Evolutionary conservation across 2,888 invertebrate species (phyloP).

Genomic region (Apamea anceps): DNA sequence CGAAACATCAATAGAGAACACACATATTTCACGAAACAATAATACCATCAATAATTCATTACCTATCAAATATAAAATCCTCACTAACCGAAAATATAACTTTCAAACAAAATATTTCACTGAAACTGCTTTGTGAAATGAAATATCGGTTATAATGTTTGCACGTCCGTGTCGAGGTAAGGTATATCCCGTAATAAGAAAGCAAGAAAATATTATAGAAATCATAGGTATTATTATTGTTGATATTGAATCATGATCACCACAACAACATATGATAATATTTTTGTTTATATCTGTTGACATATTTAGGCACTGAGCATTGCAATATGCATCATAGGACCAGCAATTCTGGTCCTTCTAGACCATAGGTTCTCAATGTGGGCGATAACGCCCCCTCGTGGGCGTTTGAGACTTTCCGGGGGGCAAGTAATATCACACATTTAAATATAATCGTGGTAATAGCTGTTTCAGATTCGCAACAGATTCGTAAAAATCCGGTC

Average conservation of each 20-base stretch:
- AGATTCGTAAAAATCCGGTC: too few relatives aligned
- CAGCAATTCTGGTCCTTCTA: not conserved
- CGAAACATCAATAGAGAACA: constrained; percentile 9
- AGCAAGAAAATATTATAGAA: not conserved
- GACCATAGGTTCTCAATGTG: not conserved
- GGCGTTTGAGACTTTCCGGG: too few relatives aligned
- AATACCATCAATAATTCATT: constrained; percentile 46
- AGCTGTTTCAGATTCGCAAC: too few relatives aligned
- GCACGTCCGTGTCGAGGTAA: constrained; percentile 21
- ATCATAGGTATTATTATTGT: constrained; percentile 13
- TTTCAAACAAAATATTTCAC: constrained; percentile 25
- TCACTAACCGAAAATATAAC: constrained; percentile 14
- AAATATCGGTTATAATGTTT: not conserved
- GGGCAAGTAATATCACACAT: too few relatives aligned
- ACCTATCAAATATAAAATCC: constrained; percentile 38
- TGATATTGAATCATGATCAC: constrained; percentile 3
- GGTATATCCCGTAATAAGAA: not conserved
- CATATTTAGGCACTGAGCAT: not conserved
- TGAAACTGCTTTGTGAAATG: constrained; percentile 11
- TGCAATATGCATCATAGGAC: not conserved
- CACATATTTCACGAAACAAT: constrained; percentile 40
- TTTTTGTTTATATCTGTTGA: constrained; percentile 18
- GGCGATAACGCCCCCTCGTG: too few relatives aligned
- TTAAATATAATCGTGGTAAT: too few relatives aligned
- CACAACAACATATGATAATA: not conserved